Evolutionary conservation across 2,888 invertebrate species (phyloP).

Genomic region (Leucozona laternaria): DNA sequence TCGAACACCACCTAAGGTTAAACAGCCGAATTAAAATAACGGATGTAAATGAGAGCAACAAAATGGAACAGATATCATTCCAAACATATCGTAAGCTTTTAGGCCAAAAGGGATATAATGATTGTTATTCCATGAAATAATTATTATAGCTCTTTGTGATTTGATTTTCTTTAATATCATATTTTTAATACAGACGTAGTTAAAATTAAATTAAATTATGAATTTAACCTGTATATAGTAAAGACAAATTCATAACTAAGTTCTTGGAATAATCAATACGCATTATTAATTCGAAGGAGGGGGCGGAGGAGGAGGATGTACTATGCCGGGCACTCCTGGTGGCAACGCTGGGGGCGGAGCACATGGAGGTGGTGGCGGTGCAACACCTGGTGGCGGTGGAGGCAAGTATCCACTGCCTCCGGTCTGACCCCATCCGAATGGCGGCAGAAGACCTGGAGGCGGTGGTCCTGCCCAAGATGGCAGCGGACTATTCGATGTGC

Average conservation of each 20-base stretch:
- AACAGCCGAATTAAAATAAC: too few species aligned
- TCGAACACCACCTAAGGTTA: too few species aligned
- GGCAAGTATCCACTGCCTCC: conserved; percentile 79
- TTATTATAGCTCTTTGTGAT: neutral
- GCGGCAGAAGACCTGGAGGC: conserved; percentile 79
- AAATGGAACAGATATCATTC: too few species aligned
- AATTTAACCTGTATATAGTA: conserved; percentile 17
- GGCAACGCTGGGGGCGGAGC: conserved; percentile 85
- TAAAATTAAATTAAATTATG: conserved; percentile 30
- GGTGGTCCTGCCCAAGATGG: conserved; percentile 75
- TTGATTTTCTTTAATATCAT: conserved; percentile 1
- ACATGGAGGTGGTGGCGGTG: conserved; percentile 85
- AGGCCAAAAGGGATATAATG: too few species aligned
- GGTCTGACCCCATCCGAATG: conserved; percentile 79
- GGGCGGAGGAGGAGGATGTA: conserved; percentile 89
- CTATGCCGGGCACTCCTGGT: conserved; percentile 84
- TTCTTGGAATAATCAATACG: conserved; percentile 20
- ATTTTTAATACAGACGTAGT: neutral
- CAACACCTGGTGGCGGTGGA: conserved; percentile 80
- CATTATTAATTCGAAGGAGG: conserved; percentile 83
- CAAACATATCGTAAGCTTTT: neutral
- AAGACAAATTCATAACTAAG: conserved; percentile 16
- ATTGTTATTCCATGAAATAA: too few species aligned
- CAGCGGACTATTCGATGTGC: conserved; percentile 80
- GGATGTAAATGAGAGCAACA: too few species aligned